Percentiles rank a stretch among this genome's conserved stretches.
Conservation (phyloP, 2,113 vertebrate species). For the Verasper variegatus region DNA sequence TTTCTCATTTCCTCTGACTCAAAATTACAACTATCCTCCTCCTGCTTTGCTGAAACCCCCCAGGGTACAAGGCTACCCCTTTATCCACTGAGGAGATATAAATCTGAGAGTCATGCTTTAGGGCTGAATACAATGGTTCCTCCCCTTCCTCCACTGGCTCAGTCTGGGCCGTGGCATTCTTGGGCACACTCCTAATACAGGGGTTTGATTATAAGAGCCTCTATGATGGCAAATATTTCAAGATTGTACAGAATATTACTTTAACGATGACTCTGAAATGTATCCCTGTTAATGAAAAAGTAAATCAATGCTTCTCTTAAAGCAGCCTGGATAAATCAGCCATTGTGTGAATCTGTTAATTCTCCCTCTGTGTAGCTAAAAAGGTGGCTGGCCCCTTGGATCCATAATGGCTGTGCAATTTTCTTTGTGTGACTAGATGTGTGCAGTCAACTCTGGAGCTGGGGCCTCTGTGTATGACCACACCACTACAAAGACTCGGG, state of each 20-base stretch:
- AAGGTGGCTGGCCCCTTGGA: constrained; percentile 71
- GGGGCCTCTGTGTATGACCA: constrained; percentile 60
- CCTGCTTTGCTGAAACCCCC: constrained; percentile 53
- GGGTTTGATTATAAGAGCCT: constrained; percentile 18
- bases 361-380: constrained; percentile 50
- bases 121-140: constrained; percentile 68
- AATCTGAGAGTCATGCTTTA: constrained; percentile 77
- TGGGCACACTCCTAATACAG: constrained; percentile 50
- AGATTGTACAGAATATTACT: not conserved
- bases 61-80: constrained; percentile 70
- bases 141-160: constrained; percentile 50
- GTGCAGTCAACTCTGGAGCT: constrained; percentile 68
- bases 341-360: constrained; percentile 55
- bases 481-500: constrained; percentile 62
- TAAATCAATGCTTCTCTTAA: constrained; percentile 12
- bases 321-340: constrained; percentile 30
- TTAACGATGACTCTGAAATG: constrained; percentile 5
- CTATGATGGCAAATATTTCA: constrained; percentile 16
- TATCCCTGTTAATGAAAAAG: constrained; percentile 1
- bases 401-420: constrained; percentile 65
- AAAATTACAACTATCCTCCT: constrained; percentile 70
- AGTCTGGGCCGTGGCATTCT: constrained; percentile 66
- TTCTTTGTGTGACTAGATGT: constrained; percentile 71
- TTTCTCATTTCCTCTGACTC: constrained; percentile 70
- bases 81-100: constrained; percentile 75